Base-by-base conservation (phyloP, 2,797 vertebrate genomes). In the Pseudochaenichthys georgianus region DNA sequence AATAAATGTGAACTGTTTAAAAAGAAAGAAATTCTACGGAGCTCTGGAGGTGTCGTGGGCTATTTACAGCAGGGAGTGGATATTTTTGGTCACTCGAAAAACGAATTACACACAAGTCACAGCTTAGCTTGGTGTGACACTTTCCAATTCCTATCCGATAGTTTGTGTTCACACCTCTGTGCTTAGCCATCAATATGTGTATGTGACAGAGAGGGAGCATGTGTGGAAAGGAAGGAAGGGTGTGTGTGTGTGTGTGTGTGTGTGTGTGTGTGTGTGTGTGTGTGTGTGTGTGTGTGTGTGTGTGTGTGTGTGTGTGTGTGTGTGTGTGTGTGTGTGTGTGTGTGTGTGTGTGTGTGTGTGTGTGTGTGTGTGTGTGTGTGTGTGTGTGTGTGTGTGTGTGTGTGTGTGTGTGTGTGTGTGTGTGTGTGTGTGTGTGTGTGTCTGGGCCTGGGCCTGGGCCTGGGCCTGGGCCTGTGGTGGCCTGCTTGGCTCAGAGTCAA, bases 101-200 rank as follows among this genome's bases (percentile, higher is more conserved):
- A 87, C 85, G 93, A 90, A 91, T 93, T 90, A 90, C 81, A 86
- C 88, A 84, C 87, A 87, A 90, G 83, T 92, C 85, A 88, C 93
- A 92, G 89, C 91, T 88, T 73, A 72, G 87, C 80, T 87, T 81
- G 86, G 94, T 94, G 92, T 94, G 92, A 94, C 89, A 87, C 84
- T 87, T 91, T 85, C 83, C 90, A 92, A 91, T 93, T 93, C 90
- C 88, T 89, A 86, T 88, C 87, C 82, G 78, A 88, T 91, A 86
- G 78, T 81, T 86, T 87, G 88, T 89, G 77, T 91, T 95, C 89
- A 91, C 94, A 94, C 94, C 90, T 93, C 84, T 67, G 68, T 67
- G 78, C 81, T 81, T 68, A 87, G 82, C 83, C 86, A 82, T 91
- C 84, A 87, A 89, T 94, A 83, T 83, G 17, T 83, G 54, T 79